Evolutionary conservation across 2,113 vertebrate species (phyloP), one percentile per base, ranked within the genome.

Genomic region (Barnardius zonarius): DNA sequence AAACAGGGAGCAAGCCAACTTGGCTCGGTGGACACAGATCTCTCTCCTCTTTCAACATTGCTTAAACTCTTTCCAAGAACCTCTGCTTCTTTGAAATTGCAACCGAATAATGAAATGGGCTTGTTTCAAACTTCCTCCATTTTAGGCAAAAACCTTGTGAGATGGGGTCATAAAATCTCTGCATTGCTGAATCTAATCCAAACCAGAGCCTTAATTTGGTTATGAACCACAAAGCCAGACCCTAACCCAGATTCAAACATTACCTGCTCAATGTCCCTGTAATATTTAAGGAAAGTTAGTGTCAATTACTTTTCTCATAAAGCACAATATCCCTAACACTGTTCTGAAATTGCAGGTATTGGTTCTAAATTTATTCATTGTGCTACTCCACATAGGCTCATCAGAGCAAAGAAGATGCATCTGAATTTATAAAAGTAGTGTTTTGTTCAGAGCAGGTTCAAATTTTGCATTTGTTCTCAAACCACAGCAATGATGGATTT

Each of bases 401-500:
- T 72, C 15, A 25, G 17, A 86, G 49, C 66, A 92, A 63, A 73
- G 49, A 74, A 88, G 72, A 37, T 62, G 14, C 64, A 49, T 64
- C 31, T 28, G 70, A 87, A 48, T 81, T 83, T 83, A 13, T 78
- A 51, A 57, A 82, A 74, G 49, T 23, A 62, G 35, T 23, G 33
- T 51, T 70, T n/a, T 61, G 3, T 87, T 88, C 51, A 83, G 37
- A 83, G 39, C 37, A 55, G 39, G 35, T 83, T 90, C 79, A 55
- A 31, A n/a, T 81, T 84, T 85, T 92, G 48, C 25, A 35, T 90
- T 96, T 94, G 16, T 77, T 97, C 70, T 83, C 82, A 76, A 94
- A 87, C n/a, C 70, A 83, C 54, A 85, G 28, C 52, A 83, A 23
- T 55, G 44, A 51, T 30, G 41, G 52, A 48, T 91, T 90, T 88